Evolutionary conservation across 2,113 vertebrate species (phyloP).

Genomic region (Rhabdomys dilectus): DNA sequence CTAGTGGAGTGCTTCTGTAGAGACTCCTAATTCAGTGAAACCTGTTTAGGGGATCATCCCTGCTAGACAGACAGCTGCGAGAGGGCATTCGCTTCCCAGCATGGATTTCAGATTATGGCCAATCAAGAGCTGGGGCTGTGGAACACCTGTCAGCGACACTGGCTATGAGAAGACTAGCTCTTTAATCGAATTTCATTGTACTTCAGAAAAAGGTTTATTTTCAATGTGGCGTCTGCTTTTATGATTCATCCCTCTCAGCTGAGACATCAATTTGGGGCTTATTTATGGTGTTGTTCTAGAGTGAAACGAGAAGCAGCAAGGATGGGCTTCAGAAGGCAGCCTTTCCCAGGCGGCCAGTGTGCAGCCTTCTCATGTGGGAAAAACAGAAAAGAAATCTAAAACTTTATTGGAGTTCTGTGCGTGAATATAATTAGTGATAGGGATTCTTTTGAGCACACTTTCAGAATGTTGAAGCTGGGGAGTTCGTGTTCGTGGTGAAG

Average conservation of each 20-base stretch:
- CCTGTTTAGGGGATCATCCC: constrained; percentile 78
- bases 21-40: constrained; percentile 66
- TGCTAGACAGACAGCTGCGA: constrained; percentile 75
- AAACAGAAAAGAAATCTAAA: neutral
- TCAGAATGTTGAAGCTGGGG: neutral
- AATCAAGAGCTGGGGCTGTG: neutral
- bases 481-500: neutral
- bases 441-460: neutral
- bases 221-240: constrained; percentile 74
- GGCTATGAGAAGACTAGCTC: constrained; percentile 67
- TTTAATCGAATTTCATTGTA: constrained; percentile 74
- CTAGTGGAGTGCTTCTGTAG: constrained; percentile 14
- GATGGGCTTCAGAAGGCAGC: neutral
- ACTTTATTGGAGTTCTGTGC: neutral
- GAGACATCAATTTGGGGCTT: constrained; percentile 57
- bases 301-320: constrained; percentile 40
- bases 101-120: constrained; percentile 78
- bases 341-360: constrained; percentile 45
- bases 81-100: constrained; percentile 45
- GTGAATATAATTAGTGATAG: neutral
- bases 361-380: neutral
- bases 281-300: constrained; percentile 38
- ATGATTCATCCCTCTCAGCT: constrained; percentile 62
- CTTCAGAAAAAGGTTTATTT: constrained; percentile 70
- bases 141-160: constrained; percentile 78